Base-by-base conservation (phyloP, 2,888 invertebrate species). In the Platycheirus albimanus region DNA sequence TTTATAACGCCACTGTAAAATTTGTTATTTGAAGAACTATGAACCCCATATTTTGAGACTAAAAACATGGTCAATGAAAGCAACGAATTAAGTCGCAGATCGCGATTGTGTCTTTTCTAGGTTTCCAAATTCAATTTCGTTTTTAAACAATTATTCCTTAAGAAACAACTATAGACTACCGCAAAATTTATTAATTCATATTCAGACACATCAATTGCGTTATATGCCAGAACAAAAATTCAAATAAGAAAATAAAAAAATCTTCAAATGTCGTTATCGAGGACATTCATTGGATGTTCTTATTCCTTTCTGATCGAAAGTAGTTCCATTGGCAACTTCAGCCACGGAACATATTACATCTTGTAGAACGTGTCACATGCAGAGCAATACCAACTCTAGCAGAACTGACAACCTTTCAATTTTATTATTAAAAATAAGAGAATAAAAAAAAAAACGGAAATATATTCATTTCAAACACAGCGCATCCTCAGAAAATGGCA, bases 371-470 rank as follows among this genome's bases (percentile, higher is more conserved):
- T 76, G 79, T 67, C 72, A 67, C 41, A 63, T 63, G 54, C 63
- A 76, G 58, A 58, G 51, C 64, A 71, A 45, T 78, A 17, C 64
- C 20, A 19, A 24, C 56, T 58, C 64, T 51, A 17, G 11, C 43
- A 24, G 30, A 56, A 52, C 66, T 81, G 80, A 81, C 80, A 81
- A 76, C 76, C 76, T 76, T 81, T 81, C 76, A 81, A 81, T 66
- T 67, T 66, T 58, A 54, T 61, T 67, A 70, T 61, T 67, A 70
- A 43, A 52, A 67, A 52, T 43, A 36, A 58, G 38, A 56, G 51
- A 54, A 8, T 10, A 47, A 3, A 33, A 33, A 33, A 20, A 13
- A 13, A 45, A 13, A 36, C 19, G 47, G 52, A 72, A 36, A 67
- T 67, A 71, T 58, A 67, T 72, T 66, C 38, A 72, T 63, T 54